phyloP scores from a whole-genome alignment of 2,888 invertebrate genomes.

The Noctua janthina region DNA sequence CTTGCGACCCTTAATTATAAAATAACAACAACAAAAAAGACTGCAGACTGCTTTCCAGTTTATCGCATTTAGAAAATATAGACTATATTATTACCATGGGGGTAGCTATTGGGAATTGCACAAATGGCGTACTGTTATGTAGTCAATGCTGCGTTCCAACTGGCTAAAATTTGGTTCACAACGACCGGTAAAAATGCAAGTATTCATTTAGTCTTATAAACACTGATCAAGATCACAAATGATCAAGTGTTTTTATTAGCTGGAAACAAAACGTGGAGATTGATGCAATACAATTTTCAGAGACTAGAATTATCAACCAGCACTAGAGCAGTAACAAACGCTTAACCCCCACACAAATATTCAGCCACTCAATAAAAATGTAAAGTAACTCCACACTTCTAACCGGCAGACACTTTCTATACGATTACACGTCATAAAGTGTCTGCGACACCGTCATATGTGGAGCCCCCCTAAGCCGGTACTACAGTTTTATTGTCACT shows the following conservation, averaged over 20 bases:
- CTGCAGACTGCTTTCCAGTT: too few species aligned
- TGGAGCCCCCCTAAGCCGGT: conserved; percentile 48
- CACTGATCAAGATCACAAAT: too few species aligned
- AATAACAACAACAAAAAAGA: too few species aligned
- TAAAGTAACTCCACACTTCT: conserved; percentile 46
- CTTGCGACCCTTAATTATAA: too few species aligned
- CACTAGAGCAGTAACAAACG: too few species aligned
- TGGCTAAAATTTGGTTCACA: not conserved
- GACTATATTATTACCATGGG: not conserved
- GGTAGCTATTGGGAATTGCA: not conserved
- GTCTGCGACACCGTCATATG: conserved; percentile 46
- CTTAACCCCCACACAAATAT: not conserved
- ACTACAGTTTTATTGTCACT: conserved; percentile 58
- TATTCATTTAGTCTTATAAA: not conserved
- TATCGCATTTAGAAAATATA: not conserved
- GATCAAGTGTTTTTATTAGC: not conserved
- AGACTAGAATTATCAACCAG: not conserved
- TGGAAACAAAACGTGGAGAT: not conserved
- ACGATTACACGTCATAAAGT: conserved; percentile 51
- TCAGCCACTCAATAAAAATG: conserved; percentile 44
- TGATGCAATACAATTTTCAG: not conserved
- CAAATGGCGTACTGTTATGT: too few species aligned
- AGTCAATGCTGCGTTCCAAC: not conserved
- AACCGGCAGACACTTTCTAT: conserved; percentile 42
- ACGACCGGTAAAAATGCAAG: not conserved